These are phyloP conservation scores for Charanyca ferruginea DNA, from an alignment of 2,888 invertebrate genomes.

Conservation along the genomic window DNA sequence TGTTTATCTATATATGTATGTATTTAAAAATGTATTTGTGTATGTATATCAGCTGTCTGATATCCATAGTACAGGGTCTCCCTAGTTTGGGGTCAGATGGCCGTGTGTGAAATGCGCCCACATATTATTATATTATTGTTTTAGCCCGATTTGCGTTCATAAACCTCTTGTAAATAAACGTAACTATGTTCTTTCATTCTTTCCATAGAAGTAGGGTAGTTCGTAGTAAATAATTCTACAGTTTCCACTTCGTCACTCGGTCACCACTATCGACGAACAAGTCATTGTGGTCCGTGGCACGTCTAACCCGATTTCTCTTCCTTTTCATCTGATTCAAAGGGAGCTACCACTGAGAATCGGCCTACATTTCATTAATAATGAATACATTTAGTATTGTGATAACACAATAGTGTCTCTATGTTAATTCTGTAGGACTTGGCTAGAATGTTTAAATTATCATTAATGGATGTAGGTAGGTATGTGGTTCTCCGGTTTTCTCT, in stretches of 20 bases:
- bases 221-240: slow-evolving; percentile 8
- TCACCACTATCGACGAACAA: slow-evolving; percentile 17
- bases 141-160: too few species aligned
- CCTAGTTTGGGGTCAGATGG: too few species aligned
- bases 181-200: too few species aligned
- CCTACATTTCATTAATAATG: slow-evolving; percentile 65
- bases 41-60: too few species aligned
- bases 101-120: too few species aligned
- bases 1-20: too few species aligned
- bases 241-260: background rate
- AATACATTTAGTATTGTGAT: slow-evolving; percentile 60
- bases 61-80: too few species aligned
- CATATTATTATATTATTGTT: too few species aligned
- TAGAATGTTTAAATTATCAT: slow-evolving; percentile 41
- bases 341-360: slow-evolving; percentile 60
- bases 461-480: slow-evolving; percentile 44
- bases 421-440: slow-evolving; percentile 56
- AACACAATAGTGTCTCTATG: slow-evolving; percentile 57
- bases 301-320: slow-evolving; percentile 70
- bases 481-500: slow-evolving; percentile 43
- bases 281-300: slow-evolving; percentile 60
- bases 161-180: too few species aligned
- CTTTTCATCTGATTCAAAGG: slow-evolving; percentile 68
- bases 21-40: too few species aligned
- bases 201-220: background rate